Evolutionary conservation across 2,797 vertebrate genomes (phyloP).

Genomic region (Megaceryle alcyon): DNA sequence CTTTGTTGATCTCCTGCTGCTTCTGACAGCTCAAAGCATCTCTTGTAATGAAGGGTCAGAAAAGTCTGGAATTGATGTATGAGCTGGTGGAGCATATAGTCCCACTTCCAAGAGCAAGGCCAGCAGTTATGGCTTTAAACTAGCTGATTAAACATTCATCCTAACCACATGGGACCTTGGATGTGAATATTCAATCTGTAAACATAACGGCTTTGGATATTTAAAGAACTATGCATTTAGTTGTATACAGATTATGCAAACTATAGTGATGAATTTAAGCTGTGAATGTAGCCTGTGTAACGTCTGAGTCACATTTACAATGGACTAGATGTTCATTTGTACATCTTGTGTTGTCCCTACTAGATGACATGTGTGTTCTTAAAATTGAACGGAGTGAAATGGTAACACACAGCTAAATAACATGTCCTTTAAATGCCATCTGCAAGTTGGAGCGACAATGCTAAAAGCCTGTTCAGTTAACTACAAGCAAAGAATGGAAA

Average conservation of each 20-base stretch:
- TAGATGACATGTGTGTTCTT: not conserved
- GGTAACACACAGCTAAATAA: not conserved
- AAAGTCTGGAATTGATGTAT: not conserved
- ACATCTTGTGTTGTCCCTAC: not conserved
- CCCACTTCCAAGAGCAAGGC: not conserved
- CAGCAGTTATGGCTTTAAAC: conserved; percentile 32
- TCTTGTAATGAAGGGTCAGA: not conserved
- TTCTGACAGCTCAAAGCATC: not conserved
- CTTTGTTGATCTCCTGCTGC: not conserved
- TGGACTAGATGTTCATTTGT: not conserved
- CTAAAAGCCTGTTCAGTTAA: not conserved
- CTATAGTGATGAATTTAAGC: not conserved
- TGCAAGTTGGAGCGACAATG: not conserved
- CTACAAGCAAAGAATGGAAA: not conserved
- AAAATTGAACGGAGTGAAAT: not conserved
- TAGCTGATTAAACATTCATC: conserved; percentile 22
- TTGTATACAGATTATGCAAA: not conserved
- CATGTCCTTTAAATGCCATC: not conserved
- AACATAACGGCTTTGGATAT: not conserved
- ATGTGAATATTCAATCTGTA: conserved; percentile 17
- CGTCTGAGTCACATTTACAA: not conserved
- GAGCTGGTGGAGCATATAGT: not conserved
- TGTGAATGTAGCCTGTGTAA: not conserved
- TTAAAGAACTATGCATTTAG: not conserved
- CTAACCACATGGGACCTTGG: not conserved